A percentile compares a stretch with the other conserved stretches of the same genome.
Conservation (phyloP, 53 echinoderm and acorn worm species). For the Paracentrotus lividus region DNA sequence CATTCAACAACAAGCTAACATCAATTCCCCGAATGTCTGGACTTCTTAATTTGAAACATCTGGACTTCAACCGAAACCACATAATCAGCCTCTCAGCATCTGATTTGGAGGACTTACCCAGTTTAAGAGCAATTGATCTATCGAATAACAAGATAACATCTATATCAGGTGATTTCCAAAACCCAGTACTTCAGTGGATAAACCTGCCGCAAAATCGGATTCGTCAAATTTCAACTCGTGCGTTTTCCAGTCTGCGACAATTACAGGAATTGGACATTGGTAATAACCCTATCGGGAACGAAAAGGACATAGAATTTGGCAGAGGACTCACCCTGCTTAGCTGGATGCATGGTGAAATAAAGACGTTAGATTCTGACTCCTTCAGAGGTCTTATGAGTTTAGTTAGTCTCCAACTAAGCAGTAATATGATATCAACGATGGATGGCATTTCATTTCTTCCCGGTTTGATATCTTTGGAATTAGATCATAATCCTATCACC, state of each 20-base stretch:
- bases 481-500: slow-evolving; percentile 8
- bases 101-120: background rate
- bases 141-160: background rate
- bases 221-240: background rate
- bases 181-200: background rate
- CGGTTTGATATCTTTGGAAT: background rate
- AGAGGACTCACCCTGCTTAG: background rate
- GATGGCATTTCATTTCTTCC: background rate
- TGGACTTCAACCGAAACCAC: background rate
- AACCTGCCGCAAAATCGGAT: background rate
- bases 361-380: background rate
- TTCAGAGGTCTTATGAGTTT: background rate
- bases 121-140: background rate
- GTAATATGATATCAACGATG: background rate
- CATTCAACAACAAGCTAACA: background rate
- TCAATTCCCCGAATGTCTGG: background rate
- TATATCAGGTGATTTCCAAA: background rate
- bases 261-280: background rate
- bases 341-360: too few species aligned
- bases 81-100: background rate
- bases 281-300: background rate
- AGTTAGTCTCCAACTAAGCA: background rate
- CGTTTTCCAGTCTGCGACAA: background rate
- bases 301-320: background rate
- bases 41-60: background rate